phyloP scores from a whole-genome alignment of 2,797 vertebrate species.

The Huso huso region DNA sequence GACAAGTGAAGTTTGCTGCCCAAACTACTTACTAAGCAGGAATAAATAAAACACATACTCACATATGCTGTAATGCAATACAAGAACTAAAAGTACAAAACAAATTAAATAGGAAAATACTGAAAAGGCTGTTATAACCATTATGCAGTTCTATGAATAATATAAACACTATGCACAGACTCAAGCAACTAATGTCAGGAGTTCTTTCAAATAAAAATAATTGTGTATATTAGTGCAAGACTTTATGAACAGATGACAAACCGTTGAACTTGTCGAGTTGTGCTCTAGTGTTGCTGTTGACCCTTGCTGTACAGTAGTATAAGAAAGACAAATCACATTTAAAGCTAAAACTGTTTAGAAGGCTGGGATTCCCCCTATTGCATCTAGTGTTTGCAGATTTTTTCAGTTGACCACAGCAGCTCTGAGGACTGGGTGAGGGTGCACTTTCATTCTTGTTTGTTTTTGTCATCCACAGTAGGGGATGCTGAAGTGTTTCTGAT shows the following conservation, averaged over 20 bases:
- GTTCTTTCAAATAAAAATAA: too few species aligned
- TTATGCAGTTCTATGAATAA: too few species aligned
- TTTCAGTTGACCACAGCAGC: neutral
- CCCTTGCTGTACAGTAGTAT: too few species aligned
- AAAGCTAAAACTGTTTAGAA: neutral
- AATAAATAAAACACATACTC: slow-evolving; percentile 15
- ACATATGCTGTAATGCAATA: slow-evolving; percentile 7
- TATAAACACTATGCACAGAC: too few species aligned
- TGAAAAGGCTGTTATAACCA: too few species aligned
- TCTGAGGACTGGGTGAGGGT: neutral
- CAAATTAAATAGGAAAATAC: neutral
- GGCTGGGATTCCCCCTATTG: slow-evolving; percentile 16
- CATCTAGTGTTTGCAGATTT: neutral
- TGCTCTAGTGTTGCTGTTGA: too few species aligned
- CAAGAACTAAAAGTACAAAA: slow-evolving; percentile 5
- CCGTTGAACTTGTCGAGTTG: too few species aligned
- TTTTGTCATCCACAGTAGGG: slow-evolving; percentile 8
- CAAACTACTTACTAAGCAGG: slow-evolving; percentile 14
- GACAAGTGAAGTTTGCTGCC: slow-evolving; percentile 42
- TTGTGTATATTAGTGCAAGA: too few species aligned
- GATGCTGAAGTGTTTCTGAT: slow-evolving; percentile 1
- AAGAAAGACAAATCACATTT: too few species aligned
- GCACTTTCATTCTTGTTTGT: slow-evolving; percentile 1
- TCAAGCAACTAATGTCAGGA: too few species aligned
- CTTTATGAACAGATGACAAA: too few species aligned